Evolutionary conservation across 2,113 vertebrate genomes (phyloP).

Genomic region (Paratilapia polleni): DNA sequence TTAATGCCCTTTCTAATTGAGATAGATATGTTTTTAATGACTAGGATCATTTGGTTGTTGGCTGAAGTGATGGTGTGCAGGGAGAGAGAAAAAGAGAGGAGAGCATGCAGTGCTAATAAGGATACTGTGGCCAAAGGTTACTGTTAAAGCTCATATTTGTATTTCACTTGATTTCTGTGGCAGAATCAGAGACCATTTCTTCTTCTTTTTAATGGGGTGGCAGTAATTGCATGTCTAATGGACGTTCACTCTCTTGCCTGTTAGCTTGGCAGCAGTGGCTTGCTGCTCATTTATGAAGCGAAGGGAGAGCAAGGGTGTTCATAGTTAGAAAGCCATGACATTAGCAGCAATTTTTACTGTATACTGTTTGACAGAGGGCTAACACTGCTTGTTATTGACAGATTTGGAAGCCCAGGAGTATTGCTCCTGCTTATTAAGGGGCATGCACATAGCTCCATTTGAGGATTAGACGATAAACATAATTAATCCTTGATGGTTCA

Average conservation of each 20-base stretch:
- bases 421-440: slow-evolving; percentile 41
- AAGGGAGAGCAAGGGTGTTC: slow-evolving; percentile 48
- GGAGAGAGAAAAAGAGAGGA: slow-evolving; percentile 9
- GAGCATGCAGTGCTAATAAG: slow-evolving; percentile 62
- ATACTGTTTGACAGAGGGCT: slow-evolving; percentile 37
- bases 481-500: slow-evolving; percentile 71
- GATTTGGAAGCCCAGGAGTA: slow-evolving; percentile 43
- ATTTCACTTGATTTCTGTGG: slow-evolving; percentile 67
- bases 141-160: slow-evolving; percentile 67
- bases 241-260: slow-evolving; percentile 56
- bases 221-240: slow-evolving; percentile 69
- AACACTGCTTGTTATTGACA: slow-evolving; percentile 58
- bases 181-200: slow-evolving; percentile 43
- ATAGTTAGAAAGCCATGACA: slow-evolving; percentile 52
- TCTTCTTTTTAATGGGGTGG: slow-evolving; percentile 60
- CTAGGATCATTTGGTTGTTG: slow-evolving; percentile 47
- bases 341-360: slow-evolving; percentile 51
- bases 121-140: slow-evolving; percentile 69
- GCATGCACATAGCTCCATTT: slow-evolving; percentile 44
- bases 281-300: slow-evolving; percentile 56
- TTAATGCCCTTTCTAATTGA: slow-evolving; percentile 77
- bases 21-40: slow-evolving; percentile 81
- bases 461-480: slow-evolving; percentile 74
- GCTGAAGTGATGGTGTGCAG: slow-evolving; percentile 60
- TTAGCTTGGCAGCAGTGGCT: slow-evolving; percentile 51